phyloP scores from a whole-genome alignment of 2,113 vertebrate species.

The Romanogobio albipinnatus region DNA sequence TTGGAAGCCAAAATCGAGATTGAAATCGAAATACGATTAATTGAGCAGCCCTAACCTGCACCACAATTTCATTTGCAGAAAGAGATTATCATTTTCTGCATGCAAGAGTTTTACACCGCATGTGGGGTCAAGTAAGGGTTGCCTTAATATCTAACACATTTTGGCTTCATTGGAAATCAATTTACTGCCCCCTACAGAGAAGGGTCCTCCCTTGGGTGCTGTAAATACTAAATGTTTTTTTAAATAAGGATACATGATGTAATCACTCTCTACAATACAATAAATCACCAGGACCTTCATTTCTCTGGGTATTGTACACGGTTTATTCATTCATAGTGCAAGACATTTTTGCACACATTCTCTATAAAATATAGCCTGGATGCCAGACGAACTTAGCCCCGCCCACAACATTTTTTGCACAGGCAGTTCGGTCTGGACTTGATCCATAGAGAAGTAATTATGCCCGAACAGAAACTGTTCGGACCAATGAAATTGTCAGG shows the following conservation, averaged over 20 bases:
- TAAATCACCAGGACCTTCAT: not conserved
- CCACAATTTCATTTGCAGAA: constrained; percentile 14
- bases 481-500: too few relatives aligned
- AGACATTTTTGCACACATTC: not conserved
- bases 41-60: too few relatives aligned
- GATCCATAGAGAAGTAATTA: too few relatives aligned
- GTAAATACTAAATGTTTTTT: constrained; percentile 11
- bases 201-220: not conserved
- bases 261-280: not conserved
- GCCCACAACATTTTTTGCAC: too few relatives aligned
- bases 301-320: not conserved
- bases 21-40: too few relatives aligned
- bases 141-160: constrained; percentile 47
- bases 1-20: too few relatives aligned
- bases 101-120: constrained; percentile 37
- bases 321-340: not conserved
- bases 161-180: constrained; percentile 10
- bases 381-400: too few relatives aligned
- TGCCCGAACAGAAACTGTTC: too few relatives aligned
- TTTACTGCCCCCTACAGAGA: constrained; percentile 44
- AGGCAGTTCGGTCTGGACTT: too few relatives aligned
- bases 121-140: constrained; percentile 18
- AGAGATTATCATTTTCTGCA: constrained; percentile 28
- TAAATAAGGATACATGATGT: not conserved
- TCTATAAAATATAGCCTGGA: not conserved